Percentiles rank a stretch among this genome's conserved stretches.
phyloP scores from a whole-genome alignment of 2,113 vertebrate genomes.

The Sitta europaea region DNA sequence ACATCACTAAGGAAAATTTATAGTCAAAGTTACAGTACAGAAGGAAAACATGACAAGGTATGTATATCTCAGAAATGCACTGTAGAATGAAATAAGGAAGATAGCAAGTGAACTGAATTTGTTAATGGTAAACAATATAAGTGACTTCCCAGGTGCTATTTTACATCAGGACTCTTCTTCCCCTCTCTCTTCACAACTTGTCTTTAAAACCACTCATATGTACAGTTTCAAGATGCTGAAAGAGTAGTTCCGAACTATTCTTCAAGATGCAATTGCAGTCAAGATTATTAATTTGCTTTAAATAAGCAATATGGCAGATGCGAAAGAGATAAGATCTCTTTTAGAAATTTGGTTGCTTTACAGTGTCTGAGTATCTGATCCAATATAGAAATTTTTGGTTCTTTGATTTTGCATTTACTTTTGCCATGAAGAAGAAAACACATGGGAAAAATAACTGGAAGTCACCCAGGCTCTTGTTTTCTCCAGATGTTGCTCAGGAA shows the following conservation, averaged over 20 bases:
- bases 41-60: not conserved
- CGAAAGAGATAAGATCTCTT: not conserved
- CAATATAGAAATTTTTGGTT: not conserved
- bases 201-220: not conserved
- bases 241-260: not conserved
- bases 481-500: not conserved
- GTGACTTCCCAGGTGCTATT: not conserved
- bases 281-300: not conserved
- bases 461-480: not conserved
- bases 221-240: not conserved
- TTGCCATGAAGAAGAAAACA: not conserved
- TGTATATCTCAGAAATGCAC: not conserved
- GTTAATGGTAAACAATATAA: not conserved
- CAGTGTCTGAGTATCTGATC: not conserved
- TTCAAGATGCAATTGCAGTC: not conserved
- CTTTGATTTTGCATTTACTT: not conserved
- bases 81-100: not conserved
- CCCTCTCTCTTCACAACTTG: not conserved
- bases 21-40: not conserved
- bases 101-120: not conserved
- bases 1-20: not conserved
- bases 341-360: not conserved
- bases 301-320: not conserved
- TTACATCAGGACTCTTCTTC: not conserved
- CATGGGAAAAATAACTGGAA: not conserved